phyloP scores from a whole-genome alignment of 2,888 invertebrate species.

The Octonoba sinensis region DNA sequence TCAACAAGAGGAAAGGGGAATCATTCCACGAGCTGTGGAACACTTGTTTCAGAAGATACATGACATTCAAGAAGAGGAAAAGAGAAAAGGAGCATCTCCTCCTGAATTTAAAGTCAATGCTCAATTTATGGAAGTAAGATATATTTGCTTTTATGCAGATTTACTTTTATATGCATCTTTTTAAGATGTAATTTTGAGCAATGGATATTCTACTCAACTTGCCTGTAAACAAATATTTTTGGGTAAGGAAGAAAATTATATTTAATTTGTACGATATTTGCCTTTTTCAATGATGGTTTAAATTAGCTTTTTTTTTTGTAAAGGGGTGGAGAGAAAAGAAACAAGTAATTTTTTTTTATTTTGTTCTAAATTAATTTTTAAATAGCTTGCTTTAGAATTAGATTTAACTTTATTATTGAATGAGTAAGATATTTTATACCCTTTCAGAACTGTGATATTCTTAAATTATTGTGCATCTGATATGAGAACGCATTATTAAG shows the following conservation, averaged over 20 bases:
- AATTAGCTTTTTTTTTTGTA: too few species aligned
- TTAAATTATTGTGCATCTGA: too few species aligned
- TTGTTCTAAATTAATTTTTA: too few species aligned
- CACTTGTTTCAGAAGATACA: slow-evolving; percentile 91
- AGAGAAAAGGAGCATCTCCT: slow-evolving; percentile 79
- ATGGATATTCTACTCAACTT: neutral
- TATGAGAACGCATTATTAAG: neutral
- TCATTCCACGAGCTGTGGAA: slow-evolving; percentile 94
- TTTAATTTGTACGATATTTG: too few species aligned
- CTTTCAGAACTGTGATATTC: too few species aligned
- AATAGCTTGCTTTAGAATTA: too few species aligned
- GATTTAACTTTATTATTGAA: too few species aligned
- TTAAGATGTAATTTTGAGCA: neutral
- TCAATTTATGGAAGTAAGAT: slow-evolving; percentile 82
- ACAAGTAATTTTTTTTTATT: too few species aligned
- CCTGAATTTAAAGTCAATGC: slow-evolving; percentile 84
- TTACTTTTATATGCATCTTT: neutral
- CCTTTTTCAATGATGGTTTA: too few species aligned
- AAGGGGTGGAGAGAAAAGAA: too few species aligned
- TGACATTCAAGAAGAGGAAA: slow-evolving; percentile 74
- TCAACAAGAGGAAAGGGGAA: slow-evolving; percentile 78
- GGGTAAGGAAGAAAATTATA: too few species aligned
- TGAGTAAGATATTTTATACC: too few species aligned
- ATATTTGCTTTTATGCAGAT: neutral
- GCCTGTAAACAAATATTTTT: neutral